These are phyloP conservation scores for Apamea monoglypha DNA, from an alignment of 2,888 invertebrate genomes.

Conservation along the genomic window DNA sequence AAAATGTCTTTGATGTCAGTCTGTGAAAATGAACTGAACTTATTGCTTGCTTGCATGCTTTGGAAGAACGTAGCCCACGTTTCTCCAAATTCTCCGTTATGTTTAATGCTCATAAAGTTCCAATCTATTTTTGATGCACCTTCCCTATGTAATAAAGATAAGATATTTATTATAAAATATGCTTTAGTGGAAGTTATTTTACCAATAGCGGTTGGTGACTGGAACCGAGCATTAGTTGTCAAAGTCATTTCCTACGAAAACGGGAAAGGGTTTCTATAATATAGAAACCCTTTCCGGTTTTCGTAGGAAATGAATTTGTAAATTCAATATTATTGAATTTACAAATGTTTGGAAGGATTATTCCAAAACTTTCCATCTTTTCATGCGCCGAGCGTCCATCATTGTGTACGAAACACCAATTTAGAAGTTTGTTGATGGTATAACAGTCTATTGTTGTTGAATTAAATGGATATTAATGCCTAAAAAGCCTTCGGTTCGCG, in stretches of 20 bases:
- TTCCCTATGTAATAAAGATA: too few species aligned
- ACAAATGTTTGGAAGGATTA: not conserved
- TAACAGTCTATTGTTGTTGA: constrained; percentile 23
- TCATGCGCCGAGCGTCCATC: constrained; percentile 23
- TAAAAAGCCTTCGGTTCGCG: not conserved
- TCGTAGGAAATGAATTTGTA: too few species aligned
- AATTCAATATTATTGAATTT: too few species aligned
- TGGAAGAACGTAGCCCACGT: too few species aligned
- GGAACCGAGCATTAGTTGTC: not conserved
- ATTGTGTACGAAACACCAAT: constrained; percentile 26
- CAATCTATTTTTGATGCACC: too few species aligned
- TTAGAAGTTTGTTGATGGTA: constrained; percentile 34
- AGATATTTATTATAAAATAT: not conserved
- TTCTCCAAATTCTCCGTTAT: too few species aligned
- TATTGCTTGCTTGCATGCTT: not conserved
- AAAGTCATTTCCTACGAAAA: not conserved
- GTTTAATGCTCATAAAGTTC: too few species aligned
- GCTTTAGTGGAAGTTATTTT: not conserved
- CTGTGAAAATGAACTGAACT: too few species aligned
- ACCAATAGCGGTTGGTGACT: not conserved
- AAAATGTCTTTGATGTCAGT: not conserved
- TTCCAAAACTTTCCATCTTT: constrained; percentile 7
- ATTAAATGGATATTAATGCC: constrained; percentile 46
- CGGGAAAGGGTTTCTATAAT: not conserved
- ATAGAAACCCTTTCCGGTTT: too few species aligned